These are phyloP conservation scores for Gavia stellata DNA, from an alignment of 2,113 vertebrate species.

Conservation along the genomic window DNA sequence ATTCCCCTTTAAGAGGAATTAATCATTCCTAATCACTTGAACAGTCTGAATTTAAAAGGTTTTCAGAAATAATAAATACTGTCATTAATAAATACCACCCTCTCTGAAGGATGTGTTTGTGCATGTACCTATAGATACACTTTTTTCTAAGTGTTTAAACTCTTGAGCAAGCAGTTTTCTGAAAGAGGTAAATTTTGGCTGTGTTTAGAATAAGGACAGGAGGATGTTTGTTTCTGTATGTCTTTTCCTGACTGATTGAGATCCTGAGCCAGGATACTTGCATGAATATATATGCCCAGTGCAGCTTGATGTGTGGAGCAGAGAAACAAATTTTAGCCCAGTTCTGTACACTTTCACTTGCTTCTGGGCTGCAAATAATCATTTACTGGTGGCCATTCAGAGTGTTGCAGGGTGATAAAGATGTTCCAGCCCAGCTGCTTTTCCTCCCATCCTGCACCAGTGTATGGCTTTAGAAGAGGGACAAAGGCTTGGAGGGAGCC, in stretches of 20 bases:
- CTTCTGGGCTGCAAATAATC: neutral
- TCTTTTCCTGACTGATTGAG: neutral
- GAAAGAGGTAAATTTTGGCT: neutral
- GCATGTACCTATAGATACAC: neutral
- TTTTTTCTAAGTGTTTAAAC: neutral
- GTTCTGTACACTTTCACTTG: neutral
- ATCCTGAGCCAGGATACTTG: rapidly evolving
- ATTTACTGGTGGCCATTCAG: neutral
- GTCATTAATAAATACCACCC: neutral
- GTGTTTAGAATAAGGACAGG: neutral
- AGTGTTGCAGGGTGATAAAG: neutral
- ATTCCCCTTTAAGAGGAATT: neutral
- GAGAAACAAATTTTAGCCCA: neutral
- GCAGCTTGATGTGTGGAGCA: neutral
- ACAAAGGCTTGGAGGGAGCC: neutral
- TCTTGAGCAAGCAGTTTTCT: neutral
- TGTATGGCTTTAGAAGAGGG: neutral
- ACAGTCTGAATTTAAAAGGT: neutral
- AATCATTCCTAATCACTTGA: neutral
- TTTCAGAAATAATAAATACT: neutral
- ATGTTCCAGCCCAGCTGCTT: neutral
- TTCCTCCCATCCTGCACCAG: neutral
- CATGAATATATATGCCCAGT: neutral
- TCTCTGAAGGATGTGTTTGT: neutral
- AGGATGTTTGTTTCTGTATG: neutral